phyloP scores from a whole-genome alignment of 2,888 invertebrate genomes.

The Lottia scabra region DNA sequence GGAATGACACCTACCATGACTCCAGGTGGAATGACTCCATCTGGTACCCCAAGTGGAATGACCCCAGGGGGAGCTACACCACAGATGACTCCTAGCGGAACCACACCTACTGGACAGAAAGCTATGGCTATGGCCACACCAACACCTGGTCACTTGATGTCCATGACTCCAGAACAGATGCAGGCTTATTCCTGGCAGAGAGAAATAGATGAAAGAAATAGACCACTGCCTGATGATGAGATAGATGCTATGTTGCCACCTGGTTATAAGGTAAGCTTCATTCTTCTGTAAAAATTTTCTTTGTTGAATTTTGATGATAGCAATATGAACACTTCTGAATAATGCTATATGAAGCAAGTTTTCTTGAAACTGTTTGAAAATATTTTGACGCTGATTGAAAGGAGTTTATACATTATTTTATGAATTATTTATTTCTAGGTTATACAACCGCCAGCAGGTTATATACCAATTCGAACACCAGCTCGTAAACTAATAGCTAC shows the following conservation, averaged over 20 bases:
- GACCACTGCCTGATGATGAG: conserved; percentile 97
- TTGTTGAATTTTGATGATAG: not conserved
- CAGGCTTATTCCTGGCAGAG: conserved; percentile 98
- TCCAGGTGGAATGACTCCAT: conserved; percentile 69
- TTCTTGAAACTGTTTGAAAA: no score
- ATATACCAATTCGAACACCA: conserved; percentile 96
- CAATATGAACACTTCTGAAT: no score
- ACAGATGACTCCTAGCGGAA: conserved; percentile 66
- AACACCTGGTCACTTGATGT: conserved; percentile 91
- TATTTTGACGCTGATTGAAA: no score
- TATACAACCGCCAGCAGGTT: conserved; percentile 93
- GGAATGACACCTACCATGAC: conserved; percentile 68
- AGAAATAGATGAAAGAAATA: conserved; percentile 97
- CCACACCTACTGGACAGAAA: conserved; percentile 77
- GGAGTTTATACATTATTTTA: no score
- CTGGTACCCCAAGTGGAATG: conserved; percentile 40
- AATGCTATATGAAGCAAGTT: no score
- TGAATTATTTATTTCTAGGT: conserved; percentile 47
- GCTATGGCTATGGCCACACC: conserved; percentile 99
- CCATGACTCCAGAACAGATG: conserved; percentile 99
- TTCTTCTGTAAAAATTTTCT: not conserved
- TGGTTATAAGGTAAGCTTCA: conserved; percentile 86
- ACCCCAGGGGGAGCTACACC: conserved; percentile 68
- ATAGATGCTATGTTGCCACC: conserved; percentile 97
- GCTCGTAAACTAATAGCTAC: conserved; percentile 97